Evolutionary conservation across 2,113 vertebrate species (phyloP).

Genomic region (Brachypteracias leptosomus): DNA sequence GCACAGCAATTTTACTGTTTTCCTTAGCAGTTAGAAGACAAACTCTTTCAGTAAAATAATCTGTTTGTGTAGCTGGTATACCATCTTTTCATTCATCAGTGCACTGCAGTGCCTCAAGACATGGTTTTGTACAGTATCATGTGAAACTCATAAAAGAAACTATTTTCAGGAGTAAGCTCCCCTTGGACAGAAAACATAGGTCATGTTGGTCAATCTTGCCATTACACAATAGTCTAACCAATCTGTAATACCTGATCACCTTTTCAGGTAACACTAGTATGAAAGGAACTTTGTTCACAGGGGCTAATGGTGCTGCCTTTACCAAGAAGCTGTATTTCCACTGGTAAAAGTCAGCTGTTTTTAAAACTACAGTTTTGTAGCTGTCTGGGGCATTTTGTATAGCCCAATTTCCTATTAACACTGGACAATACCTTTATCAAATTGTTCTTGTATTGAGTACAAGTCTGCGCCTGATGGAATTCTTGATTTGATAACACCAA

Average conservation of each 20-base stretch:
- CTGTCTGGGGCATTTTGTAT: not conserved
- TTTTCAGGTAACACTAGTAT: not conserved
- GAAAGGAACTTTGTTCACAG: not conserved
- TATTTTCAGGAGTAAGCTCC: not conserved
- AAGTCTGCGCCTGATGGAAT: not conserved
- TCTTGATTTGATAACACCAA: not conserved
- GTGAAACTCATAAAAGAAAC: not conserved
- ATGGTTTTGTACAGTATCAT: not conserved
- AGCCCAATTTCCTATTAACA: not conserved
- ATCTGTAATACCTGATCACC: not conserved
- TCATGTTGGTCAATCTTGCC: not conserved
- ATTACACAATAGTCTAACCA: not conserved
- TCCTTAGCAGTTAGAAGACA: not conserved
- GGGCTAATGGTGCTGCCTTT: not conserved
- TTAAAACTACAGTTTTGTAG: not conserved
- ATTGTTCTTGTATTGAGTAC: not conserved
- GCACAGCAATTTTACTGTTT: not conserved
- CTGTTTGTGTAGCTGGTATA: not conserved
- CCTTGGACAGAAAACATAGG: not conserved
- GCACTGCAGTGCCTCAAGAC: not conserved
- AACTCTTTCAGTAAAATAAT: not conserved
- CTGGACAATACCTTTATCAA: not conserved
- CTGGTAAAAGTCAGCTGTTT: not conserved
- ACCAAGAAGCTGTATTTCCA: not conserved
- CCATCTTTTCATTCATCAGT: not conserved